Percentiles rank a stretch among this genome's conserved stretches.
These are phyloP conservation scores for Quiscalus mexicanus DNA, from an alignment of 2,113 vertebrate species.

Conservation along the genomic window DNA sequence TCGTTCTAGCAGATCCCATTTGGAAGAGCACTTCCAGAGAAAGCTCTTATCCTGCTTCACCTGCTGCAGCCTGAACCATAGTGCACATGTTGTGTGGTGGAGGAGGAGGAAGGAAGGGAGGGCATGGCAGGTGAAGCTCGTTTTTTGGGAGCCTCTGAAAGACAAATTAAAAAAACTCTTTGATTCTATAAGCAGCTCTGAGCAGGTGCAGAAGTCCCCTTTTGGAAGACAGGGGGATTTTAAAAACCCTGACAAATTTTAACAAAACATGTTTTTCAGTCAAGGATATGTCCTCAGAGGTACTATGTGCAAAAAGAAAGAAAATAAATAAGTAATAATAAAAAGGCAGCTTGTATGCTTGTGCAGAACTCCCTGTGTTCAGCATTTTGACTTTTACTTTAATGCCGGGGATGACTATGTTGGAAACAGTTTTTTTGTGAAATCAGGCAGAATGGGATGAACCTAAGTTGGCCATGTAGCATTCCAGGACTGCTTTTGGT, in stretches of 20 bases:
- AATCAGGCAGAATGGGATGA: not conserved
- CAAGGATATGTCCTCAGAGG: not conserved
- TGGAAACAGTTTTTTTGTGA: not conserved
- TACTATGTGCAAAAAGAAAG: not conserved
- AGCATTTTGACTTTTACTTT: not conserved
- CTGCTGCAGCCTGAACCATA: not conserved
- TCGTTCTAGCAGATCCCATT: not conserved
- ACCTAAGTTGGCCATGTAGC: not conserved
- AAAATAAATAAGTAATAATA: not conserved
- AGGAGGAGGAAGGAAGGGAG: not conserved
- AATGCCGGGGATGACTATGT: fast-evolving
- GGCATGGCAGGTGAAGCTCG: not conserved
- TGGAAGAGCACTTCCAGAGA: not conserved
- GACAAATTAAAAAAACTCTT: not conserved
- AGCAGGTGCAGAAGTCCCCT: not conserved
- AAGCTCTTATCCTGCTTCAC: not conserved
- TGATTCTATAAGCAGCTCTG: not conserved
- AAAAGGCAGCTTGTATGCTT: not conserved
- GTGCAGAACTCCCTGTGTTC: not conserved
- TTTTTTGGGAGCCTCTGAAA: not conserved
- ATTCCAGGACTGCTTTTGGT: not conserved
- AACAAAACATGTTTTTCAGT: not conserved
- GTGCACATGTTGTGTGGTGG: fast-evolving
- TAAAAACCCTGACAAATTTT: not conserved
- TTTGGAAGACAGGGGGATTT: not conserved